phyloP scores from a whole-genome alignment of 2,113 vertebrate genomes.

The Neogale vison region DNA sequence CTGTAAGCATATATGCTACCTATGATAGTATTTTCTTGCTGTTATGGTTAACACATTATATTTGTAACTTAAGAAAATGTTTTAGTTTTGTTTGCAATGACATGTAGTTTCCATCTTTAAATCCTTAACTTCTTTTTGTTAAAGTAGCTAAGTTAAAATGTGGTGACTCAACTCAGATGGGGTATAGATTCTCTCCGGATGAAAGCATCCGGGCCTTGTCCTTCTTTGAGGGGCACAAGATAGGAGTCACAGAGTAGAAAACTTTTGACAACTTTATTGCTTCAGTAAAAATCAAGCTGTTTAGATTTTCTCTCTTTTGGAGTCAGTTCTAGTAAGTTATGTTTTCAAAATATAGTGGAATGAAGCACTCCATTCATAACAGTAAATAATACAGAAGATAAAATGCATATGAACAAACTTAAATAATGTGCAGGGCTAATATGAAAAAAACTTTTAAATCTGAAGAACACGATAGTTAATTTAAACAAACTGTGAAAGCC shows the following conservation, averaged over 20 bases:
- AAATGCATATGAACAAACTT: background rate
- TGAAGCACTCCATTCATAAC: background rate
- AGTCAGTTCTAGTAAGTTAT: background rate
- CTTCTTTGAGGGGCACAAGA: background rate
- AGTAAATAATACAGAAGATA: background rate
- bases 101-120: background rate
- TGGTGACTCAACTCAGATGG: background rate
- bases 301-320: background rate
- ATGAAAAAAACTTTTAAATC: background rate
- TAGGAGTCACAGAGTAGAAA: background rate
- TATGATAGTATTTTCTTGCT: background rate
- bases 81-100: background rate
- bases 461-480: background rate
- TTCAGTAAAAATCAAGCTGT: background rate
- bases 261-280: background rate
- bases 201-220: background rate
- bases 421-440: background rate
- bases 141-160: background rate
- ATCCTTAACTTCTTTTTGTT: background rate
- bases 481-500: background rate
- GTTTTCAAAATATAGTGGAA: background rate
- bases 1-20: background rate
- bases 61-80: background rate
- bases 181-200: background rate
- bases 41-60: background rate